A percentile compares a stretch with the other conserved stretches of the same genome.
Evolutionary conservation across 2,888 invertebrate species (phyloP).

Genomic region (Pristionchus japonicus): DNA sequence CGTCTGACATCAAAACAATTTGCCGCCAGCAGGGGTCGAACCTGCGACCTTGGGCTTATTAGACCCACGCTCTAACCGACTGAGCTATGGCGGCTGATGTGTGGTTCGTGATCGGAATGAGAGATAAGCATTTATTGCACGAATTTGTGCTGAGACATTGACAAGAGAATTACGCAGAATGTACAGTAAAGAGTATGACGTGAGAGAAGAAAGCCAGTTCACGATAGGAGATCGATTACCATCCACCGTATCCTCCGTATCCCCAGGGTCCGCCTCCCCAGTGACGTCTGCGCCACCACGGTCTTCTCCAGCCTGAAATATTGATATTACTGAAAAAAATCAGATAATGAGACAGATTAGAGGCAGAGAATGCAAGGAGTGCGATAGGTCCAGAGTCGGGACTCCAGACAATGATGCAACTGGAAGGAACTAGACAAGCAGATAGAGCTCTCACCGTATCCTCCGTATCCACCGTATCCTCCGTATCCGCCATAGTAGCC

Average conservation of each 20-base stretch:
- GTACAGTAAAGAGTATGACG: not conserved
- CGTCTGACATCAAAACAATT: not conserved
- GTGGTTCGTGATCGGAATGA: not conserved
- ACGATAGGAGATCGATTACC: constrained; percentile 8
- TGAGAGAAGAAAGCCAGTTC: not conserved
- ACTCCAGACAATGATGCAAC: too few species aligned
- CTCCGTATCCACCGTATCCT: constrained; percentile 18
- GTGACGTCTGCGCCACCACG: constrained; percentile 15
- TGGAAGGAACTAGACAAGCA: too few species aligned
- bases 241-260: constrained; percentile 23
- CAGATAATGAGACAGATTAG: too few species aligned
- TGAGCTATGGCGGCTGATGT: constrained; percentile 52
- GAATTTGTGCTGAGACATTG: not conserved
- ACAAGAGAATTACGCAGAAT: not conserved
- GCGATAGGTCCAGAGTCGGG: too few species aligned
- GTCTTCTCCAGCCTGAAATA: not conserved
- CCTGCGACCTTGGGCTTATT: constrained; percentile 57
- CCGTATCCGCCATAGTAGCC: constrained; percentile 39
- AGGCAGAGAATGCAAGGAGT: too few species aligned
- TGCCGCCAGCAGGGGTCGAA: constrained; percentile 53
- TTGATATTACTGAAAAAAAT: not conserved
- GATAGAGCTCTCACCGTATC: too few species aligned
- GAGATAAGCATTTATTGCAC: constrained; percentile 10
- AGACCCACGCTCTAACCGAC: constrained; percentile 57
- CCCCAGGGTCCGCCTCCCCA: not conserved